phyloP scores from a whole-genome alignment of 2,113 vertebrate genomes.

The Rhabdornis inornatus region DNA sequence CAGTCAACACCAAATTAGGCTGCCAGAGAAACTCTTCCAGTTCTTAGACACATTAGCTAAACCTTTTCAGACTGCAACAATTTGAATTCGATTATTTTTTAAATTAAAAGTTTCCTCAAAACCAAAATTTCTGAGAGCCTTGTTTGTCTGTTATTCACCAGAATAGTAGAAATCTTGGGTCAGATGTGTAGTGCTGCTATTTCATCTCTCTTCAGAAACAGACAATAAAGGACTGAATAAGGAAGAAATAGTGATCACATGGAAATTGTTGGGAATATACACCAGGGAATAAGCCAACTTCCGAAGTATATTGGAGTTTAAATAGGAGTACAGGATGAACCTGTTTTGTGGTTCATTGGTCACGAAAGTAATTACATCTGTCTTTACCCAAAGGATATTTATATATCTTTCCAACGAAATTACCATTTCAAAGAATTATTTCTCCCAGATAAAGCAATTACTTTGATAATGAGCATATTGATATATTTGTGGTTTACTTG shows the following conservation, averaged over 20 bases:
- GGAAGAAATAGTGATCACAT: background rate
- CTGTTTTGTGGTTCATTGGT: background rate
- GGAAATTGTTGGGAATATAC: background rate
- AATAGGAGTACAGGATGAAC: background rate
- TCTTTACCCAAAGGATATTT: background rate
- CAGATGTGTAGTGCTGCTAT: rapidly evolving
- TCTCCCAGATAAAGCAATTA: background rate
- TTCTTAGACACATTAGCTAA: background rate
- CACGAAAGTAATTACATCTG: background rate
- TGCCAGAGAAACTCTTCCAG: background rate
- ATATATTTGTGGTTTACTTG: background rate
- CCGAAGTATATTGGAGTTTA: background rate
- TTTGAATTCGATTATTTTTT: background rate
- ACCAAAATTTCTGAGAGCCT: background rate
- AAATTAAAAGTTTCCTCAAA: background rate
- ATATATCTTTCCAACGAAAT: background rate
- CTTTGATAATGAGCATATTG: background rate
- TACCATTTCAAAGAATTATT: background rate
- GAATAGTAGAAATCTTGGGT: background rate
- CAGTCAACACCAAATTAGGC: background rate
- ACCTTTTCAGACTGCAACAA: background rate
- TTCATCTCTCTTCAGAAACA: background rate
- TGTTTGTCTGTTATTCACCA: background rate
- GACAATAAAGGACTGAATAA: background rate
- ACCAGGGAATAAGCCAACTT: background rate